Evolutionary conservation across 1,140 invertebrate genomes (phyloP), one percentile per base, ranked within the genome.

Genomic region (Sycophaga agraensis): DNA sequence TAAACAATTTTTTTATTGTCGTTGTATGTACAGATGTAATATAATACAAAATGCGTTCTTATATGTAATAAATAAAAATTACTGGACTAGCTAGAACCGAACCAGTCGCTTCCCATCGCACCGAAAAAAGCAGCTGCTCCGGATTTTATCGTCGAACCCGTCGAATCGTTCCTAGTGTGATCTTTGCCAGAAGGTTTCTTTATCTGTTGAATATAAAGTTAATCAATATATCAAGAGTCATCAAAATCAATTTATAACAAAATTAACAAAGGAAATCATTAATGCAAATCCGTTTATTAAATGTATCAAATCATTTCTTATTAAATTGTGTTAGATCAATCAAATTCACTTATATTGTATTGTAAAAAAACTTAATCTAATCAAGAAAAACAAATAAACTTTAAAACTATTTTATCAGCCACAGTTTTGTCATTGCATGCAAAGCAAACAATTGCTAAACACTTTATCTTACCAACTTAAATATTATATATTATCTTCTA

Each of bases 31-130:
- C 54, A 42, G 45, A 42, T 50, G 16, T 35, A 34, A 19, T 61
- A 54, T 35, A 24, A 43, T 53, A 60, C 28, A 61, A 54, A 54
- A 28, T 37, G 7, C n/a, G 12, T 12, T 51, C 28, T 43, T 21
- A 16, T 31, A 31, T 31, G 46, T 9, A 57, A 35, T 46, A 37
- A 46, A 57, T 57, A 46, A 22, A 35, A 24, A 46, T 43, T 14
- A 24, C 48, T 45, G 48, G 53, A 48, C 57, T 75, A 82, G 67
- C 73, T 79, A 8, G 75, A 75, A 70, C 77, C 76, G 63, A 91
- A 91, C 89, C 89, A 91, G 72, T 91, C 89, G 14, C 87, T 88
- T 4, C 89, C 88, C 85, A 91, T 89, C 2, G 86, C 87, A 26
- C 88, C 89, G 70, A 91, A 91, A 75, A 91, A 87, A 0, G 89